Evolutionary conservation across 2,113 vertebrate genomes (phyloP).

Genomic region (Oxygymnocypris stewartii): DNA sequence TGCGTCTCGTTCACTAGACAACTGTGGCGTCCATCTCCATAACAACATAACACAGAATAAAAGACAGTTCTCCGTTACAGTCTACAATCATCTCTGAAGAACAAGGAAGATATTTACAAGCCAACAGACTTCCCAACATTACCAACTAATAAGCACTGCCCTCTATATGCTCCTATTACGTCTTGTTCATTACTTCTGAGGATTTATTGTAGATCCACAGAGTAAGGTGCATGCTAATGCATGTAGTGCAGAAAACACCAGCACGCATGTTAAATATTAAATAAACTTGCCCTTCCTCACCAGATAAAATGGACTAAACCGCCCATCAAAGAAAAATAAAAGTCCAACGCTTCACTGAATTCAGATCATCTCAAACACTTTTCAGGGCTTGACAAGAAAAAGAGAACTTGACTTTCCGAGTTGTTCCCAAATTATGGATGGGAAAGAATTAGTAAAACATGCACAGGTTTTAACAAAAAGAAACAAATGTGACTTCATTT

Average conservation of each 20-base stretch:
- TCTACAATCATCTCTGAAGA: background rate
- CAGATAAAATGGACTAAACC: background rate
- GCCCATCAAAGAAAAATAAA: background rate
- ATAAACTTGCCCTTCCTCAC: background rate
- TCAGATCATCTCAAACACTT: too few relatives aligned
- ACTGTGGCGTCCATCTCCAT: background rate
- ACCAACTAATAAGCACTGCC: background rate
- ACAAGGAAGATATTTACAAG: background rate
- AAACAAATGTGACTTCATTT: background rate
- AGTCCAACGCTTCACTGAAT: background rate
- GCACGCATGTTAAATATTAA: background rate
- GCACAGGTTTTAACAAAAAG: background rate
- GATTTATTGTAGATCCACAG: background rate
- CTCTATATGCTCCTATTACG: background rate
- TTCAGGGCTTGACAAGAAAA: too few relatives aligned
- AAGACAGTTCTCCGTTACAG: too few relatives aligned
- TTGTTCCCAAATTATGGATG: too few relatives aligned
- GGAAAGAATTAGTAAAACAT: too few relatives aligned
- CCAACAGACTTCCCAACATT: background rate
- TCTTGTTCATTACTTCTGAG: background rate
- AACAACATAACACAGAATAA: conserved; percentile 12
- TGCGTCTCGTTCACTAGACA: conserved; percentile 14
- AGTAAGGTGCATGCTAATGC: background rate
- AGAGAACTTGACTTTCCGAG: too few relatives aligned
- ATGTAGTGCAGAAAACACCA: background rate